Conservation (phyloP, 2,113 vertebrate species). For the Psettodes erumei region DNA sequence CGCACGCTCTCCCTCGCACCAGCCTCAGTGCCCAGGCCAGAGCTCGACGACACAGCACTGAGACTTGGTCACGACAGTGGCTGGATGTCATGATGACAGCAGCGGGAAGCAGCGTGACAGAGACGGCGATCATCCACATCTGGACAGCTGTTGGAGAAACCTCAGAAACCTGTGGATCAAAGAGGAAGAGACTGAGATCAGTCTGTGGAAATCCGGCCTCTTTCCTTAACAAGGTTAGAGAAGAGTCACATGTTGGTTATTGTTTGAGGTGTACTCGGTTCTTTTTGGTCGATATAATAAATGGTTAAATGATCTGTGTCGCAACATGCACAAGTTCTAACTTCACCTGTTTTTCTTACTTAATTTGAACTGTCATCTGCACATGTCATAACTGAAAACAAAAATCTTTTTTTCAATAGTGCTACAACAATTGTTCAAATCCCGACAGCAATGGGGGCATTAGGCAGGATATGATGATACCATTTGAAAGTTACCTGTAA, state of each 20-base stretch:
- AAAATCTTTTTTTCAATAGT: too few species aligned
- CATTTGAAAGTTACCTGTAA: not conserved
- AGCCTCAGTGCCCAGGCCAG: slow-evolving; percentile 45
- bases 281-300: not conserved
- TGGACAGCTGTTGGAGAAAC: not conserved
- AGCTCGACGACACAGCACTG: slow-evolving; percentile 37
- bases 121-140: slow-evolving; percentile 68
- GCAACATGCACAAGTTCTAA: not conserved
- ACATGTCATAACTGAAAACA: too few species aligned
- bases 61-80: slow-evolving; percentile 24
- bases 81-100: slow-evolving; percentile 45
- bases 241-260: not conserved
- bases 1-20: slow-evolving; percentile 37
- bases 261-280: not conserved
- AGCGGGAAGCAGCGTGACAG: slow-evolving; percentile 63
- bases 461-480: not conserved
- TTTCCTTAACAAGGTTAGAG: not conserved
- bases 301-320: not conserved
- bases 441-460: not conserved
- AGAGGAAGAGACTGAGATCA: not conserved
- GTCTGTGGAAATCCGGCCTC: not conserved
- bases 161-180: slow-evolving; percentile 9
- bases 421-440: too few species aligned
- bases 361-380: too few species aligned
- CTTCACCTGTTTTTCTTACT: not conserved